phyloP scores from a whole-genome alignment of 2,113 vertebrate genomes.

The Thomomys bottae region DNA sequence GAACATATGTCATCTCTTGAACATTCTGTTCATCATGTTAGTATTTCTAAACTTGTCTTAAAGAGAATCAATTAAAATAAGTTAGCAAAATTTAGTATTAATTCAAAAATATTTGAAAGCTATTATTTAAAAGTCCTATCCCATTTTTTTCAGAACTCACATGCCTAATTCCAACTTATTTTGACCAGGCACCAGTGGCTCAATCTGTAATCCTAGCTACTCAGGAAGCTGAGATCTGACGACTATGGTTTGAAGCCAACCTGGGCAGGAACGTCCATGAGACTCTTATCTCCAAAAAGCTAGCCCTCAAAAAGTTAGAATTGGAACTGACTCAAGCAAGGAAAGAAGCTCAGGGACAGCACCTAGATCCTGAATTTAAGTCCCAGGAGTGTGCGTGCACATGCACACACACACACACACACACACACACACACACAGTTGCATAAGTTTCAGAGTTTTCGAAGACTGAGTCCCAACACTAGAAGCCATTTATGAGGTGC shows the following conservation, averaged over 20 bases:
- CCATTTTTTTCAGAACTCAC: slow-evolving; percentile 2
- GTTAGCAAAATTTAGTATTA: neutral
- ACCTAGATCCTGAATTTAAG: no score
- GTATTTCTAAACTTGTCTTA: slow-evolving; percentile 41
- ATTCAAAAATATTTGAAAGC: neutral
- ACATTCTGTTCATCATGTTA: neutral
- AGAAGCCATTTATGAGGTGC: neutral
- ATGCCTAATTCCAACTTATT: neutral
- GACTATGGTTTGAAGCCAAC: no score
- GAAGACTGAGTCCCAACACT: neutral
- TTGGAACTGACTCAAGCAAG: no score
- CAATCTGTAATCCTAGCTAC: no score
- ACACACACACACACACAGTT: neutral
- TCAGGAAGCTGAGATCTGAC: no score
- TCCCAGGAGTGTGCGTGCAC: no score
- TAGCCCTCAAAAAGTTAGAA: no score
- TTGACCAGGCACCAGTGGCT: neutral
- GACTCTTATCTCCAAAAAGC: no score
- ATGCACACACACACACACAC: no score
- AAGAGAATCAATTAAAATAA: slow-evolving; percentile 41
- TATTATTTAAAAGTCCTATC: neutral
- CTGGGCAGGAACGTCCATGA: no score
- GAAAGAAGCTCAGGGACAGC: no score
- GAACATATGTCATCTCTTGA: neutral
- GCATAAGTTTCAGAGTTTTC: neutral